Evolutionary conservation across 2,113 vertebrate species (phyloP), one percentile per base, ranked within the genome.

Genomic region (Dolichotis patagonum): DNA sequence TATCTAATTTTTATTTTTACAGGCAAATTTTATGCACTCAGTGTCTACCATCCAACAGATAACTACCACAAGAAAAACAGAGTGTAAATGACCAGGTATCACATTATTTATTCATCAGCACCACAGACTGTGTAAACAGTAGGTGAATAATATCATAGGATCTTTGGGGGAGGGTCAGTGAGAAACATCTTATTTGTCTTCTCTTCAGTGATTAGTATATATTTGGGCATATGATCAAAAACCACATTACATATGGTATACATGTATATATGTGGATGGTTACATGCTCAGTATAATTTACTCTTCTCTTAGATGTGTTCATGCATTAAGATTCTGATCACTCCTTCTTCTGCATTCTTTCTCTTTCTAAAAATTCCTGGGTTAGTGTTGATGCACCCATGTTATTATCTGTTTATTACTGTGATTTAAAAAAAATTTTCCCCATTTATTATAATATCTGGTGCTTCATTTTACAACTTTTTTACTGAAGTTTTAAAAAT

Each of bases 361-460:
- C 54, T 83, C 58, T 90, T 67, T 73, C 54, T 97, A 81, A 73
- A 91, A 86, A 83, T 88, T 52, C 22, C 24, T 93, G 28, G 11
- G 22, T 43, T 28, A 75, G 38, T 11, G 13, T 52, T 88, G 32
- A 90, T 62, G 2, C 3, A 46, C 49, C 8, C 58, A 28, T 73
- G 28, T 22, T 90, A 88, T 49, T 43, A 24, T 69, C 4, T 78
- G 43, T 43, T 60, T 54, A 69, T 46, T 65, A 32, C 16, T 54
- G 0, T 63, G 38, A 43, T 89, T 94, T 92, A 38, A 10, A 24
- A 54, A 54, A 41, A 41, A n/a, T 77, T 92, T 77, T 38, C 49
- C 8, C 46, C 32, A 94, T 94, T 92, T 65, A 5, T 95, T n/a
- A 7, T 65, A 26, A 41, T 86, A 38, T 83, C 28, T 82, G 28